Evolutionary conservation across 2,113 vertebrate genomes (phyloP).

Genomic region (Dascyllus trimaculatus): DNA sequence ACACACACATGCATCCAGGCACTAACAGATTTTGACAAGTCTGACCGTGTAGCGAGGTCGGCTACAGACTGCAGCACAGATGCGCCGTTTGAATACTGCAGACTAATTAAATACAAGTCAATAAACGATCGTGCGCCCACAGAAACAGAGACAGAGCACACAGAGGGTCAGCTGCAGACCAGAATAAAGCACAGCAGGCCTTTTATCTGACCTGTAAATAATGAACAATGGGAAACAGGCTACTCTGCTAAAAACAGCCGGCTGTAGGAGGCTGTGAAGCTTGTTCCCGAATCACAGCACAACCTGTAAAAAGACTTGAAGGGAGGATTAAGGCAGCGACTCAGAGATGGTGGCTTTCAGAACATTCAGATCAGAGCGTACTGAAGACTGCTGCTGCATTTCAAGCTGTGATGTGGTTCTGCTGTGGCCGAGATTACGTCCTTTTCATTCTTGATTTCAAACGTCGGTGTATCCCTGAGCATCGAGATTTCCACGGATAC

Average conservation of each 20-base stretch:
- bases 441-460: conserved; percentile 6
- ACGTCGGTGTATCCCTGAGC: neutral
- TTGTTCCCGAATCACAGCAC: conserved; percentile 27
- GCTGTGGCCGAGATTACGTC: neutral
- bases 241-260: conserved; percentile 34
- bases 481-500: neutral
- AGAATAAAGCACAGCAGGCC: conserved; percentile 30
- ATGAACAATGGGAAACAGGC: conserved; percentile 28
- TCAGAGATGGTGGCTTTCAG: neutral
- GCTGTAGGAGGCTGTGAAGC: conserved; percentile 26
- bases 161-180: conserved; percentile 7
- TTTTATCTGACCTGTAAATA: conserved; percentile 57
- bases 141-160: conserved; percentile 2
- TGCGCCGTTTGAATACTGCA: conserved; percentile 66
- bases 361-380: conserved; percentile 1
- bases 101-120: conserved; percentile 76
- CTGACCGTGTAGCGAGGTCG: conserved; percentile 22
- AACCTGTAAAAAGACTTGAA: conserved; percentile 7
- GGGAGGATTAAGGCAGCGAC: conserved; percentile 30
- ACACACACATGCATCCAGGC: neutral
- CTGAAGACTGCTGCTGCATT: conserved; percentile 14
- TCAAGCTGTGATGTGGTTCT: neutral
- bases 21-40: conserved; percentile 29
- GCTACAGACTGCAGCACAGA: conserved; percentile 51
- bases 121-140: conserved; percentile 59